Base-by-base conservation (phyloP, 2,113 vertebrate species). In the Esox niger region DNA sequence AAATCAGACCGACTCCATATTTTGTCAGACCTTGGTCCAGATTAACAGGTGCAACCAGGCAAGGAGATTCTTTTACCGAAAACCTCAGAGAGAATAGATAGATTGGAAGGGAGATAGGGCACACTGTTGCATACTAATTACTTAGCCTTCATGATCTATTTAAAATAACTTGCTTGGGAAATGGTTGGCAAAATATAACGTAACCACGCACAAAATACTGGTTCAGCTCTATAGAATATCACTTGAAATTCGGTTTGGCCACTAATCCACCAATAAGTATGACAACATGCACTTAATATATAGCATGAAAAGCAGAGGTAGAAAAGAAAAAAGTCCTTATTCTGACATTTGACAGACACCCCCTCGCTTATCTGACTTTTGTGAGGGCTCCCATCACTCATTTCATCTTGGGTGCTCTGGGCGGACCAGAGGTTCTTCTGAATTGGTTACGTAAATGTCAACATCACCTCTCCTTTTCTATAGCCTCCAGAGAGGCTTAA, bases 1-100 rank as follows among this genome's bases (percentile, higher is more conserved):
- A 77, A 85, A 82, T 73, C 78, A 73, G 66, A 62, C 26, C 26
- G 26, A 70, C 67, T 68, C 62, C 69, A 52, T 70, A 71, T 70
- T 71, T 79, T 72, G 76, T 82, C 69, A 74, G 73, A 58, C 75
- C 71, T 81, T 63, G 71, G 64, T 63, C 17, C 43, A 74, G 74
- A 82, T 83, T 65, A 86, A 72, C 66, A 73, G 68, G 63, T 26
- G 64, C 69, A 75, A 69, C 68, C 66, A 76, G 38, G 66, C 54
- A 31, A 77, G 67, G 62, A 59, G 21, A 32, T 65, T 71, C 54
- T 33, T 23, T 66, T 46, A 31, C 15, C 65, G 27, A 60, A 54
- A 27, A 1, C 56, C 2, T 20, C 15, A 4, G 56, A 58, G 27
- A 13, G 10, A 33, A 33, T 4, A 33, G 32, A 4, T 33, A 33